Base-by-base conservation (phyloP, 2,113 vertebrate genomes). In the Cercocebus atys region DNA sequence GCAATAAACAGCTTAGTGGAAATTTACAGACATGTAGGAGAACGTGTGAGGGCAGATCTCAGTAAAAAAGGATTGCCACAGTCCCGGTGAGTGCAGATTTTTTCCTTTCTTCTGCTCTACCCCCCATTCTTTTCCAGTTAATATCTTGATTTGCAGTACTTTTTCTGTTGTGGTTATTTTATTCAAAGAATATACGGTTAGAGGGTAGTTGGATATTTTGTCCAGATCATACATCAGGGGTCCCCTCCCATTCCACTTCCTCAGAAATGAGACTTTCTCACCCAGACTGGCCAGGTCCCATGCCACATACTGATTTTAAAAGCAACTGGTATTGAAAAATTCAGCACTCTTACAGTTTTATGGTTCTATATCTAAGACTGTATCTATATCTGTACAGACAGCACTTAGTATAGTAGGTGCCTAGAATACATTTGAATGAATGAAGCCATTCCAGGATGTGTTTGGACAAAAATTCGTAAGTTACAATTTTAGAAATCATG, bases 51-150 rank as follows among this genome's bases (percentile, higher is more conserved):
- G 98, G 99, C 99, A 98, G 99, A 99, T 98, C 99, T 99, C 98
- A 99, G 99, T 98, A 99, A 99, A 98, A 99, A 99, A 98, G 99
- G 99, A 97, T 98, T 99, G 73, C 99, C 99, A 57, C 99, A 99
- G 38, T 99, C 99, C 98, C 98, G 99, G 99, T 99, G 98, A 97
- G 99, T 94, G 87, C 82, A 78, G 35, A 88, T 27, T 59, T 80
- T 97, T 95, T 80, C 45, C 12, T 30, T 92, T 84, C 97, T 97
- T 52, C 52, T 84, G 59, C 30, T 72, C 94, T 40, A 81, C 59
- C 6, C 50, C 40, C 32, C 86, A 25, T 3, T 86, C 79, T 82
- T 96, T 76, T 70, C 90, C 12, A 73, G 2, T 88, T 89, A 57
- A 22, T 85, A 59, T n/a, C 10, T 93, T 97, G 81, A 75, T 84